These are phyloP conservation scores for Hydrozoanthus tunicans DNA, from an alignment of 64 coral and sea anemone species.

Conservation along the genomic window DNA sequence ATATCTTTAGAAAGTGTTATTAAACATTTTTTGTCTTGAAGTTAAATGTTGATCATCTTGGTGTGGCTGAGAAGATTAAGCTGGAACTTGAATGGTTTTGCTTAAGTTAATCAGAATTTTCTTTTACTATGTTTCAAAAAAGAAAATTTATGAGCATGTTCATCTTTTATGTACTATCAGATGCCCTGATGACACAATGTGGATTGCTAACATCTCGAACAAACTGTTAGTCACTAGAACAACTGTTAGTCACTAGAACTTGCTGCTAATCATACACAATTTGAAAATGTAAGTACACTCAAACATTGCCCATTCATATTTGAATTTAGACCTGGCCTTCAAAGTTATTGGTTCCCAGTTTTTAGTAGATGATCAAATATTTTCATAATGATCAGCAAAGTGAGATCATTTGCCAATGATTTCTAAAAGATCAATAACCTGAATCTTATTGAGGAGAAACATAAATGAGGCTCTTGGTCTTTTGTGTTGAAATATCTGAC, in stretches of 20 bases:
- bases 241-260: too few relatives aligned
- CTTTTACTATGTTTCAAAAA: too few relatives aligned
- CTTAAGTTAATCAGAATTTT: too few relatives aligned
- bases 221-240: too few relatives aligned
- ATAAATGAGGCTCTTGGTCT: slow-evolving; percentile 19
- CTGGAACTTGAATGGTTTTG: too few relatives aligned
- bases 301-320: background rate
- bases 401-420: slow-evolving; percentile 20
- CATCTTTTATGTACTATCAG: too few relatives aligned
- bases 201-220: too few relatives aligned
- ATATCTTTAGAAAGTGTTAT: background rate
- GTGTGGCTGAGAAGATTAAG: background rate
- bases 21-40: background rate
- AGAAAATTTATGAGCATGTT: too few relatives aligned
- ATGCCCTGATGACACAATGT: too few relatives aligned
- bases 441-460: slow-evolving; percentile 40
- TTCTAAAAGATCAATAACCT: slow-evolving; percentile 54
- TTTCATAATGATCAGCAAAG: background rate
- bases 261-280: too few relatives aligned
- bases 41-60: background rate
- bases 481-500: background rate
- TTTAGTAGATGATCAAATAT: too few relatives aligned
- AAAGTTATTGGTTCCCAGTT: background rate
- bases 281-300: background rate
- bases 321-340: background rate